Evolutionary conservation across 2,113 vertebrate genomes (phyloP).

Genomic region (Rhinolophus sinicus): DNA sequence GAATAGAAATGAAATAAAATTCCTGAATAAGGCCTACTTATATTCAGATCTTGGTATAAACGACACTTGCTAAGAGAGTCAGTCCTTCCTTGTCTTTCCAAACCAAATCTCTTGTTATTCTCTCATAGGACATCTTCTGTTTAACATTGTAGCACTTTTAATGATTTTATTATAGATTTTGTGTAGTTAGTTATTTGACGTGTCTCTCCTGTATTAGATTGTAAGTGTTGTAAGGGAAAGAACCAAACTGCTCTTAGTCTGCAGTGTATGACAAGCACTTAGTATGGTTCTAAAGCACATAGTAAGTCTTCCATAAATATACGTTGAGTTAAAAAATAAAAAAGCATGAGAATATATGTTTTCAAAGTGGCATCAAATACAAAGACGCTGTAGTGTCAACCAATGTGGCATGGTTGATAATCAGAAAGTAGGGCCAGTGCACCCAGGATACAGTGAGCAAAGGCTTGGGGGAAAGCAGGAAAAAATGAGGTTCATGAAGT

Average conservation of each 20-base stretch:
- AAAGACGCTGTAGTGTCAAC: neutral
- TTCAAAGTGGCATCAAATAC: neutral
- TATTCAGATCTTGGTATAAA: slow-evolving; percentile 34
- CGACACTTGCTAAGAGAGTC: neutral
- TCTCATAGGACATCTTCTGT: neutral
- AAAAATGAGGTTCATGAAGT: neutral
- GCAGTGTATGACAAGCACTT: neutral
- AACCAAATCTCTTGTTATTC: neutral
- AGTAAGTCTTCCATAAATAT: neutral
- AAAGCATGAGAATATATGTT: neutral
- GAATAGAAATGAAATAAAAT: slow-evolving; percentile 17
- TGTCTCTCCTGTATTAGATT: neutral
- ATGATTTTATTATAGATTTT: neutral
- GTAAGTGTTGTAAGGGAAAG: neutral
- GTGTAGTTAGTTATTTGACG: neutral
- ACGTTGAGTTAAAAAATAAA: neutral
- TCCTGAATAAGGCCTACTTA: neutral
- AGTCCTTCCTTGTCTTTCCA: neutral
- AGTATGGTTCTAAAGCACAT: neutral
- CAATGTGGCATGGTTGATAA: neutral
- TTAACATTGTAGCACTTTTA: neutral
- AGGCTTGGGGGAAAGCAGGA: neutral
- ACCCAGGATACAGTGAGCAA: neutral
- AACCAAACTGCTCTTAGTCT: neutral
- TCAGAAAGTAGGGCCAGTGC: neutral